These are phyloP conservation scores for Leptopilina boulardi DNA, from an alignment of 1,140 invertebrate species.

Conservation along the genomic window DNA sequence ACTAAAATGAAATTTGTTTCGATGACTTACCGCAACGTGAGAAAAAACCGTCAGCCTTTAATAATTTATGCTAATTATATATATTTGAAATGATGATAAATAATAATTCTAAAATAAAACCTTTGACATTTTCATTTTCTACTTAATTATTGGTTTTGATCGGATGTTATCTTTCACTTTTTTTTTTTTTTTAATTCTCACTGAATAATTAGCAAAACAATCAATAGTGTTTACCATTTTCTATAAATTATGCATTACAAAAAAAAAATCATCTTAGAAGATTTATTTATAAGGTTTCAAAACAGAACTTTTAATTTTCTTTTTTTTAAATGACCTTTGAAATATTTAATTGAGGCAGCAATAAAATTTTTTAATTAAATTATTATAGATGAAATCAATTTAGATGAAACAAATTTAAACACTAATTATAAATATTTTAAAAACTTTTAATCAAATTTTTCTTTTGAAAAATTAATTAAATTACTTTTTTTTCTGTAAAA, in stretches of 20 bases:
- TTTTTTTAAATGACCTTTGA: background rate
- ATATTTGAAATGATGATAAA: background rate
- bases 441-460: too few relatives aligned
- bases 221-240: background rate
- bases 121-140: slow-evolving; percentile 9
- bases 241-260: background rate
- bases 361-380: background rate
- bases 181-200: background rate
- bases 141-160: background rate
- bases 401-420: too few relatives aligned
- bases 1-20: too few relatives aligned
- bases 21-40: too few relatives aligned
- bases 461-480: too few relatives aligned
- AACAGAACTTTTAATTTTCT: background rate
- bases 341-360: background rate
- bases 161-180: background rate
- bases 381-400: too few relatives aligned
- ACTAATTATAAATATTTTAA: too few relatives aligned
- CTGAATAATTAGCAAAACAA: slow-evolving; percentile 17
- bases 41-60: background rate
- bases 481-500: too few relatives aligned
- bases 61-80: background rate
- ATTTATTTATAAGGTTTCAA: background rate
- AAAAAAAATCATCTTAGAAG: background rate
- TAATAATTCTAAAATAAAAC: slow-evolving; percentile 9